Conservation (phyloP, 2,888 invertebrate genomes). For the Drosophila mayaguana region DNA sequence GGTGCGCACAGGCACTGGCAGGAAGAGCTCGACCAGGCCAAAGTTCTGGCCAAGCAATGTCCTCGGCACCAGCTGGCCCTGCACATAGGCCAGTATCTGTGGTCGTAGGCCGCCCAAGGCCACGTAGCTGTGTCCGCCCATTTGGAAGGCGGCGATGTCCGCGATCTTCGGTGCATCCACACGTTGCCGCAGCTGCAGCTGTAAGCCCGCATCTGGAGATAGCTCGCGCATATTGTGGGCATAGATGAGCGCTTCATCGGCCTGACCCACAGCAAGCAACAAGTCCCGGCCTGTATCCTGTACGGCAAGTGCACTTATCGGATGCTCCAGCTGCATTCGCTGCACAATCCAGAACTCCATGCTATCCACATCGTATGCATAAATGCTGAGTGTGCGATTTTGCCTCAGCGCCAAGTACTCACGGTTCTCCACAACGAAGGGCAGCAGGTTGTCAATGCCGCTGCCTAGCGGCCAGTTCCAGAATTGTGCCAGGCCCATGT, state of each 20-base stretch:
- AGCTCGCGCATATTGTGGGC: conserved; percentile 69
- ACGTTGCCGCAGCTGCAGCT: conserved; percentile 62
- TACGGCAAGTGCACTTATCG: conserved; percentile 69
- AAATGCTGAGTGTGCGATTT: conserved; percentile 75
- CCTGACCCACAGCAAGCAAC: conserved; percentile 81
- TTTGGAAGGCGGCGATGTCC: conserved; percentile 81
- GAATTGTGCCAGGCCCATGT: conserved; percentile 47
- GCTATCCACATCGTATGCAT: conserved; percentile 70
- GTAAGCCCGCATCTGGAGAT: conserved; percentile 46
- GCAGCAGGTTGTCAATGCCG: conserved; percentile 58
- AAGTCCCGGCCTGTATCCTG: conserved; percentile 82
- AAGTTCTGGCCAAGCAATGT: conserved; percentile 83
- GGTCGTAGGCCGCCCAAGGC: conserved; percentile 82
- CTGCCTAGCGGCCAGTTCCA: conserved; percentile 81
- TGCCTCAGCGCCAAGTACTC: conserved; percentile 73
- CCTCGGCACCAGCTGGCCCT: conserved; percentile 80
- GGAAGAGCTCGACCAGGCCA: conserved; percentile 82
- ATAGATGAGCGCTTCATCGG: conserved; percentile 73
- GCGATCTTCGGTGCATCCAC: conserved; percentile 74
- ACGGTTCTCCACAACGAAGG: conserved; percentile 68
- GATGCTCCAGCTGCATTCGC: conserved; percentile 70
- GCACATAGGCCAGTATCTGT: conserved; percentile 82
- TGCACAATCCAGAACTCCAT: conserved; percentile 83
- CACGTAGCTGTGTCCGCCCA: conserved; percentile 84
- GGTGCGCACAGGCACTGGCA: conserved; percentile 83